Evolutionary conservation across 2,888 invertebrate genomes (phyloP), one percentile per base, ranked within the genome.

Genomic region (Therioaphis trifolii): DNA sequence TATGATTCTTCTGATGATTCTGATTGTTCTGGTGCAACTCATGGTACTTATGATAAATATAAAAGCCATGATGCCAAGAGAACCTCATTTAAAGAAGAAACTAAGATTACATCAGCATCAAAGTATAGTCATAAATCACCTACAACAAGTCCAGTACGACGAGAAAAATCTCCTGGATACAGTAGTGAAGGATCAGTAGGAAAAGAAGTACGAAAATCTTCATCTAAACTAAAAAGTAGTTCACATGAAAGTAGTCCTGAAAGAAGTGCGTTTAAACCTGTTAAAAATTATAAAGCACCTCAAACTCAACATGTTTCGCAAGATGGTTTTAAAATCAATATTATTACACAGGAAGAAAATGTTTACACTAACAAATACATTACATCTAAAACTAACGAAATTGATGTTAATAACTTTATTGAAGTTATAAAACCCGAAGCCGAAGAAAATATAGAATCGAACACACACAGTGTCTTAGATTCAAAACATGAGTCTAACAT

Each of bases 151-250:
- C 86, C 87, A 18, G 72, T 84, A n/a, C 35, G 29, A 35, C 76
- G 87, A 85, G 87, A 87, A 69, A 87, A 87, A 68, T 87, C 87
- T 18, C 87, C 88, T 11, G 88, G 87, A 71, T 87, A 87, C 84
- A 87, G 87, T 76, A 88, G 88, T 11, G 88, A 87, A 85, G 88
- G 87, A 0, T 88, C 88, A 14, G 86, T 88, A 12, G 86, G 85
- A 7, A 86, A 86, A 69, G 88, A 88, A 85, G 63, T 87, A 0
- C 58, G 63, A 35, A 82, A 74, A n/a, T 78, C 78, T 4, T 35
- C 84, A 12, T 18, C 29, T 35, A 84, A 68, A n/a, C 0, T 21
- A 4, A 78, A 52, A 69, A 55, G 61, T 15, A 84, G 58, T 40
- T 84, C 86, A 21, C 85, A 86, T 12, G 87, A 86, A 46, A 86